Percentiles rank a stretch among this genome's conserved stretches.
Conservation (phyloP, 2,113 vertebrate genomes). For the Piaya cayana region DNA sequence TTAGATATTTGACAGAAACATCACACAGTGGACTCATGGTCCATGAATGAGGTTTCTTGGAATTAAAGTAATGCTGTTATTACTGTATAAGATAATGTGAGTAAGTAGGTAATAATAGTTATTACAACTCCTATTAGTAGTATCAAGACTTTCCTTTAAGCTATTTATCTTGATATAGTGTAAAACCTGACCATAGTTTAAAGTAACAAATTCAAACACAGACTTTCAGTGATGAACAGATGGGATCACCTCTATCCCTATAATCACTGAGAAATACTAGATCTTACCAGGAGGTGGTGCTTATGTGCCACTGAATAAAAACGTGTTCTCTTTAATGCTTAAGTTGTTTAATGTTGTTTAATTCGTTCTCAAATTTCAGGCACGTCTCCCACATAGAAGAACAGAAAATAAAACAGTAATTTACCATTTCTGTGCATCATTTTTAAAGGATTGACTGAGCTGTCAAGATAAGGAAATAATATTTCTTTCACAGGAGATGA, state of each 20-base stretch:
- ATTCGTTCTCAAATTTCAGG: background rate
- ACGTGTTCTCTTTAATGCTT: too few relatives aligned
- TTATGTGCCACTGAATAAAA: constrained; percentile 32
- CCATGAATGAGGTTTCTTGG: background rate
- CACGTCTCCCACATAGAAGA: background rate
- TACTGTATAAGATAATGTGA: background rate
- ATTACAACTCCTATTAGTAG: background rate
- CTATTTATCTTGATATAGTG: background rate
- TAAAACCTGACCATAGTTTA: background rate
- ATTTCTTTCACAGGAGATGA: background rate
- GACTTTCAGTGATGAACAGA: background rate
- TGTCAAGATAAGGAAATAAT: background rate
- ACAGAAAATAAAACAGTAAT: background rate
- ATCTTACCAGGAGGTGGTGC: constrained; percentile 72
- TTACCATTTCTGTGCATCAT: background rate
- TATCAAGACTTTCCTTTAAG: background rate
- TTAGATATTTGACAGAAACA: background rate
- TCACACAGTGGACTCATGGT: background rate
- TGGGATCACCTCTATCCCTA: fast-evolving
- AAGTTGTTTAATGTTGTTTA: too few relatives aligned
- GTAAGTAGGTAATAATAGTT: background rate
- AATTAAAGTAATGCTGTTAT: background rate
- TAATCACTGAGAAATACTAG: background rate
- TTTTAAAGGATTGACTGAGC: background rate
- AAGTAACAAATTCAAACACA: background rate